Evolutionary conservation across 2,797 vertebrate species (phyloP), one percentile per base, ranked within the genome.

Genomic region (Neosilurus mollespiculum): DNA sequence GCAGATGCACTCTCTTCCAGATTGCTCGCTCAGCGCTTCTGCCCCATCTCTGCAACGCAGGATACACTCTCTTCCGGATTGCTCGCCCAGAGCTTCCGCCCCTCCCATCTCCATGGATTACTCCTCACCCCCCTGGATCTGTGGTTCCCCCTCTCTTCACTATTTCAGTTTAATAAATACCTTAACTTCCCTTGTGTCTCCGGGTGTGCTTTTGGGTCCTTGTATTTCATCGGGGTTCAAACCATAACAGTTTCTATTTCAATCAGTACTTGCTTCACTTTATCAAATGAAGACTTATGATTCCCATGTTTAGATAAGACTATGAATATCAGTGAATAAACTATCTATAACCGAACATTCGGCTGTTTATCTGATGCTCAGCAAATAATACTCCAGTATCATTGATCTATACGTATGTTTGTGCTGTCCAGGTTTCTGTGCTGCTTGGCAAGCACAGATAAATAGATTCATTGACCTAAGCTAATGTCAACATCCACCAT

Each of bases 381-480:
- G 67, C 54, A 82, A 83, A 86, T 77, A 79, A 58, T 77, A 49
- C 78, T 88, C 86, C 87, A 86, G 88, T 91, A 91, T 93, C 89
- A 26, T 84, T 90, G 88, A 93, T 92, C 92, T 92, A 92, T 92
- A 93, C 92, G 93, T 93, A 89, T 89, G 88, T 87, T 89, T 87
- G 86, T 83, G 80, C 83, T 81, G 85, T 86, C 80, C 62, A 84
- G 85, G 87, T 58, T 87, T 87, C 88, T 83, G 82, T 84, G 87
- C 54, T 54, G 88, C 90, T 93, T 92, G 92, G 88, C 90, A 88
- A 90, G 88, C 88, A 86, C 88, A 91, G 93, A 95, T 95, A 94
- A 95, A 92, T 91, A 93, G 90, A 93, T 92, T 93, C 90, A 93
- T 92, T 93, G 93, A 30, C 30, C 30, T 30, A 30, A 1, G 30